Evolutionary conservation across 2,888 invertebrate species (phyloP).

Genomic region (Blastobasis adustella): DNA sequence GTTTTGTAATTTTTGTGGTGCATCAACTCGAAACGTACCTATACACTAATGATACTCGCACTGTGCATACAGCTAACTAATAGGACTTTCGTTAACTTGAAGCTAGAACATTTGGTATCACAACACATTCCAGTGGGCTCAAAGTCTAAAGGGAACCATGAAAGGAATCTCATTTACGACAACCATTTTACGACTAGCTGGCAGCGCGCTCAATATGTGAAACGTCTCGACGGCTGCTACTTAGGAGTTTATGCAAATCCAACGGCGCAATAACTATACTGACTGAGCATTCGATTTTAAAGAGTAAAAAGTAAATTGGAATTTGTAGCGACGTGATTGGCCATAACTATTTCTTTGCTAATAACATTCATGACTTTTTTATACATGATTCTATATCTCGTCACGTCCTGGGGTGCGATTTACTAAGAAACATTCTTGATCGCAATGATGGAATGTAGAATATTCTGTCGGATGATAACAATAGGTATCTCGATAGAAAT

Average conservation of each 20-base stretch:
- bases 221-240: constrained; percentile 42
- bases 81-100: neutral
- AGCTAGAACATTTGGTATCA: neutral
- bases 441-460: no score
- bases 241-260: constrained; percentile 61
- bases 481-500: no score
- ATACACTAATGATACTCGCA: no score
- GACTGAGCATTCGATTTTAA: constrained; percentile 34
- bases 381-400: no score
- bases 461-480: no score
- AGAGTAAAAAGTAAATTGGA: constrained; percentile 15
- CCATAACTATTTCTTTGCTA: no score
- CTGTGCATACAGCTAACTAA: no score
- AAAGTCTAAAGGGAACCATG: constrained; percentile 23
- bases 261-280: constrained; percentile 38
- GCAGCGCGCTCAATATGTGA: constrained; percentile 6
- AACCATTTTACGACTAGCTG: constrained; percentile 45
- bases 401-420: no score
- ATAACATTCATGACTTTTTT: no score
- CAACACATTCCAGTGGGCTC: neutral
- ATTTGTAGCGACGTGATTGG: no score
- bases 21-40: neutral
- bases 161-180: constrained; percentile 64
- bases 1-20: neutral
- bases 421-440: no score